Evolutionary conservation across 2,888 invertebrate species (phyloP), one percentile per base, ranked within the genome.

Genomic region (Ommatoiulus sabulosus): DNA sequence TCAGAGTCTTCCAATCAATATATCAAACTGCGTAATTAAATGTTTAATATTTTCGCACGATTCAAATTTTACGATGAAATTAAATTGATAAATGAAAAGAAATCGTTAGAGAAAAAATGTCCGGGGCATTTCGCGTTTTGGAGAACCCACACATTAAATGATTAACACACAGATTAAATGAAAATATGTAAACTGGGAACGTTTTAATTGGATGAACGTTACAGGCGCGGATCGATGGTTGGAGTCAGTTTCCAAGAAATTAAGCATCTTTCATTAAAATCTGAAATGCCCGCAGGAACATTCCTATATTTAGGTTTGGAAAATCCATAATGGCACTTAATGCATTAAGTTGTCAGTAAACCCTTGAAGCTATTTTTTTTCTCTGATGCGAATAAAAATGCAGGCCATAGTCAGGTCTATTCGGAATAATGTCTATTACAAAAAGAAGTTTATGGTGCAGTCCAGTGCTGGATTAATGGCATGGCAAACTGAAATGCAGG

Each of bases 241-340:
- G 72, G 72, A 72, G n/a, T 72, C 20, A 72, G 24, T 72, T 72
- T 72, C 72, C 24, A n/a, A 72, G 72, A 72, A 72, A 72, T 72
- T 72, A 72, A 72, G 72, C 72, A 72, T 72, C 72, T 72, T 24
- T 24, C 20, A 24, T 72, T 72, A 72, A 24, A 72, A 24, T 72
- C 72, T 72, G 24, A 72, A 17, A 72, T 72, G 24, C 8, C 72
- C 24, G 8, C 72, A 24, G 7, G 24, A 24, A 72, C 72, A 10
- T 72, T 72, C n/a, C 72, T 24, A 10, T 35, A 35, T 72, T 72
- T 72, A 1, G 72, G 72, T 8, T 72, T 72, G 72, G 24, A 72
- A 72, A 72, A 72, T 72, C 72, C 72, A 72, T 72, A 72, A 72
- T 72, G 72, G 72, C 72, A 72, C 72, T 57, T 57, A 72, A 20